phyloP scores from a whole-genome alignment of 2,113 vertebrate species.

The Silurus glanis region DNA sequence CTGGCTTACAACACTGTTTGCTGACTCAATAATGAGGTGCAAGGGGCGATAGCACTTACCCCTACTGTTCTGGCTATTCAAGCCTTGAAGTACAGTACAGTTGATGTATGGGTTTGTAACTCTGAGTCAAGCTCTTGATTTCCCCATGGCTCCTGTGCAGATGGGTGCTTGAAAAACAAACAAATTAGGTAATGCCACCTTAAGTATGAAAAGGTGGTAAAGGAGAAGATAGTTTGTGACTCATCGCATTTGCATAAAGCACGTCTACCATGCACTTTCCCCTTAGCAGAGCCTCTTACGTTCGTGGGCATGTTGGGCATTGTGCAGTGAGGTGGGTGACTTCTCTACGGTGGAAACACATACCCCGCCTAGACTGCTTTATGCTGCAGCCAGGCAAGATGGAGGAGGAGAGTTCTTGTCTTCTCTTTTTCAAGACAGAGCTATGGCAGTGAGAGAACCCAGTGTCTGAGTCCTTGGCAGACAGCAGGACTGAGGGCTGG shows the following conservation, averaged over 20 bases:
- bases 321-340: conserved; percentile 2
- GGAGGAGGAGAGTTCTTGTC: background rate
- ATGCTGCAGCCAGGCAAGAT: background rate
- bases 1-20: background rate
- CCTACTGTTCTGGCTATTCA: background rate
- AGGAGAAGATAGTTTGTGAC: background rate
- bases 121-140: background rate
- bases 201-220: background rate
- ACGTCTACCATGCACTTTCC: background rate
- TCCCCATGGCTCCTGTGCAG: background rate
- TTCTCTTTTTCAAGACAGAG: background rate
- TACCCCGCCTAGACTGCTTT: background rate
- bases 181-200: background rate
- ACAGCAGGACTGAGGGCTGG: background rate
- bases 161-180: background rate
- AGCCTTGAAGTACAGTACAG: background rate
- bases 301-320: background rate
- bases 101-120: background rate
- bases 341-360: background rate
- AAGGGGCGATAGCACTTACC: background rate
- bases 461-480: background rate
- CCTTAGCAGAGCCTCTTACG: background rate
- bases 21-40: background rate
- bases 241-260: background rate
- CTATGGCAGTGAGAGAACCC: background rate